These are phyloP conservation scores for Ictalurus punctatus DNA, from an alignment of 2,113 vertebrate genomes.

Conservation along the genomic window DNA sequence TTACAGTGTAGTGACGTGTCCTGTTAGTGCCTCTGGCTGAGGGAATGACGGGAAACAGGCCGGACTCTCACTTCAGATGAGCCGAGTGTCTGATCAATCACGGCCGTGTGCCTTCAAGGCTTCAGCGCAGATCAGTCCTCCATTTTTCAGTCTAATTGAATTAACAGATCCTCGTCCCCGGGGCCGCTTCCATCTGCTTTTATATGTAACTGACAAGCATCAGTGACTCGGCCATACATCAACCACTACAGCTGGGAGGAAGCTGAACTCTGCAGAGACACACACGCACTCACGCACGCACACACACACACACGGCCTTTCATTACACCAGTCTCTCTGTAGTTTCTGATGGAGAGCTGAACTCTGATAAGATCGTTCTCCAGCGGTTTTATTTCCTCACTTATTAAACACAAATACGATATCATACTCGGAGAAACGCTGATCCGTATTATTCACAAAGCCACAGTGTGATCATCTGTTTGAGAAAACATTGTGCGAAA, in stretches of 20 bases:
- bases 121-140: constrained; percentile 36
- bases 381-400: not conserved
- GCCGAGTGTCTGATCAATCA: constrained; percentile 78
- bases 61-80: constrained; percentile 74
- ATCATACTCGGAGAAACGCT: not conserved
- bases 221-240: constrained; percentile 62
- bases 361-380: not conserved
- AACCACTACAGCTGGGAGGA: constrained; percentile 61
- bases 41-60: constrained; percentile 56
- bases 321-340: not conserved
- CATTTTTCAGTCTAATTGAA: constrained; percentile 67
- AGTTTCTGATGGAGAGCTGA: not conserved
- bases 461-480: not conserved
- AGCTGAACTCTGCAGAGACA: constrained; percentile 28
- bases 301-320: not conserved
- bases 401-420: not conserved
- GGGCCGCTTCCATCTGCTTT: constrained; percentile 74
- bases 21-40: constrained; percentile 66
- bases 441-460: not conserved
- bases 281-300: constrained; percentile 29
- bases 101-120: constrained; percentile 64
- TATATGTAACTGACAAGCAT: constrained; percentile 64
- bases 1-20: not conserved
- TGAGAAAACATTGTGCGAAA: not conserved
- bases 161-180: constrained; percentile 63